Evolutionary conservation across 2,113 vertebrate genomes (phyloP).

Genomic region (Pluvianellus socialis): DNA sequence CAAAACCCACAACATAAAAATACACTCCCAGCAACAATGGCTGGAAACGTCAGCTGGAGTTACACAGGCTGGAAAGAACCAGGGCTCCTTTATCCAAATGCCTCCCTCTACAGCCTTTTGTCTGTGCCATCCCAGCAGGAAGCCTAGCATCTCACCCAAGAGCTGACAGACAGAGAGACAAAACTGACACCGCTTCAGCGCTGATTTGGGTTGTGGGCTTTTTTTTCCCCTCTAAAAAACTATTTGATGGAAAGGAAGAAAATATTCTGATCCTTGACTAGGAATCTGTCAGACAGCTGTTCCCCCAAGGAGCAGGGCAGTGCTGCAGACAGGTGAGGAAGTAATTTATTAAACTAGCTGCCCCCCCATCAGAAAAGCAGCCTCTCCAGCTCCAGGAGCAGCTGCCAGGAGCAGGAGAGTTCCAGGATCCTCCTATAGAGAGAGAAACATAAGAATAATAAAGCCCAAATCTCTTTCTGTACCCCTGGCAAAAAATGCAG

Average conservation of each 20-base stretch:
- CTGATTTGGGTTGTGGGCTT: neutral
- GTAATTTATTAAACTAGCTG: neutral
- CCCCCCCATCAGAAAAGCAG: neutral
- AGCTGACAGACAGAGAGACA: neutral
- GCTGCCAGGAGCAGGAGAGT: neutral
- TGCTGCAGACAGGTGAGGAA: neutral
- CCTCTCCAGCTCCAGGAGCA: neutral
- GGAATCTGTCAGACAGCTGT: neutral
- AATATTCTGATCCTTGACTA: neutral
- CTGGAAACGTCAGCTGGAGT: neutral
- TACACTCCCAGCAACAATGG: neutral
- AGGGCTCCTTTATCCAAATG: neutral
- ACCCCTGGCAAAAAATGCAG: neutral
- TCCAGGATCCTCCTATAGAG: neutral
- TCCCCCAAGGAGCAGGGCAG: neutral
- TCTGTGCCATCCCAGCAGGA: conserved; percentile 24
- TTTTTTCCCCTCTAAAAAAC: neutral
- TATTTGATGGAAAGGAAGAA: neutral
- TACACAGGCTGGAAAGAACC: neutral
- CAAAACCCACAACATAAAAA: neutral
- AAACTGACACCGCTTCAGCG: neutral
- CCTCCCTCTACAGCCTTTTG: conserved; percentile 13
- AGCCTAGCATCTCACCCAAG: neutral
- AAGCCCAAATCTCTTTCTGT: neutral
- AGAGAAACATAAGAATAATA: neutral